Percentiles rank a stretch among this genome's conserved stretches.
Conservation (phyloP, 1,140 invertebrate genomes). For the Temnothorax curvispinosus region DNA sequence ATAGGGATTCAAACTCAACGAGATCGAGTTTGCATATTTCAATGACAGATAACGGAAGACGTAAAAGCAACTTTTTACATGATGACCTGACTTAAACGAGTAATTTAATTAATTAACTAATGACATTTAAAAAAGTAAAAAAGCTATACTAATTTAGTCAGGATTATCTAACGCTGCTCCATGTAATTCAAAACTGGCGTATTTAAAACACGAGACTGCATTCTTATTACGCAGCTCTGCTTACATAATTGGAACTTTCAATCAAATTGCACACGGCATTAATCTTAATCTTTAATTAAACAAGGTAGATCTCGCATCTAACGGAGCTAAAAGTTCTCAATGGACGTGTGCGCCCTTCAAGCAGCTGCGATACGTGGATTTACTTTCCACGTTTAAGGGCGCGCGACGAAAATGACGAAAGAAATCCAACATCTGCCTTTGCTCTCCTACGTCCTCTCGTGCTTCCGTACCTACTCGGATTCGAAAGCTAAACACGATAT, state of each 20-base stretch:
- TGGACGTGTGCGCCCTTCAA: slow-evolving; percentile 10
- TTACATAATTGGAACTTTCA: background rate
- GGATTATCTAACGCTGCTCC: background rate
- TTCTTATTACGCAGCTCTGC: background rate
- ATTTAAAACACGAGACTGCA: background rate
- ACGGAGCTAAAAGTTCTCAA: background rate
- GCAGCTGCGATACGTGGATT: slow-evolving; percentile 60
- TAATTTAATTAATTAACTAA: slow-evolving; percentile 20
- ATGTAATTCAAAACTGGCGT: background rate
- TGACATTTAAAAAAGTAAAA: background rate
- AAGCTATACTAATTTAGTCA: background rate
- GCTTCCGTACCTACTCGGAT: background rate
- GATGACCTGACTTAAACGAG: background rate
- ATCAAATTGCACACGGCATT: background rate
- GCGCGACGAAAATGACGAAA: slow-evolving; percentile 48
- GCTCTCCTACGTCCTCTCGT: slow-evolving; percentile 4
- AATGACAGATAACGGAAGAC: background rate
- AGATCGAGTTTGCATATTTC: background rate
- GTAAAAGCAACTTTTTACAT: background rate
- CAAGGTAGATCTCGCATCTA: background rate
- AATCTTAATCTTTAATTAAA: slow-evolving; percentile 26
- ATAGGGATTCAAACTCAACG: slow-evolving; percentile 26
- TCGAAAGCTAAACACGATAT: slow-evolving; percentile 20
- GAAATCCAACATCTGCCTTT: slow-evolving; percentile 63
- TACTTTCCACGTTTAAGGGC: slow-evolving; percentile 48